Percentiles rank a stretch among this genome's conserved stretches.
Evolutionary conservation across 2,888 invertebrate species (phyloP).

Genomic region (Trissolcus japonicus): DNA sequence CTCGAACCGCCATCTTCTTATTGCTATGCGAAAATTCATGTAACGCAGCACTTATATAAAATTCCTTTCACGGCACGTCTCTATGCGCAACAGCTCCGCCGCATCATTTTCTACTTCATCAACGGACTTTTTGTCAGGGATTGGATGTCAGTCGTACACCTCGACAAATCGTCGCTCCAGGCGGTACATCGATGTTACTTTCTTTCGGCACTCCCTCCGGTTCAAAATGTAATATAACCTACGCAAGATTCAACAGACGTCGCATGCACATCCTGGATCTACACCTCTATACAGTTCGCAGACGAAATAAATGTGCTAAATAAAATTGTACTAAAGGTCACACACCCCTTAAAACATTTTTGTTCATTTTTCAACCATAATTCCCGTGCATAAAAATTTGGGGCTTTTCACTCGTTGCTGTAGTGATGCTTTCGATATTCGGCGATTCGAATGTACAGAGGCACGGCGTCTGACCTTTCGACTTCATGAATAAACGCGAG

Average conservation of each 20-base stretch:
- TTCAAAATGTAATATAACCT: constrained; percentile 51
- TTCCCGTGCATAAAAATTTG: not conserved
- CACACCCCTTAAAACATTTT: not conserved
- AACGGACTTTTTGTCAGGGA: constrained; percentile 25
- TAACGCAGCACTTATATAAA: constrained; percentile 41
- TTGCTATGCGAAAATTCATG: constrained; percentile 12
- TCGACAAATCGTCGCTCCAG: constrained; percentile 45
- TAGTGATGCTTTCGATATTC: not conserved
- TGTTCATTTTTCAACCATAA: not conserved
- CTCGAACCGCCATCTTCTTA: constrained; percentile 3
- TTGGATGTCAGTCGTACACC: constrained; percentile 31
- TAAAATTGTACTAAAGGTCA: not conserved
- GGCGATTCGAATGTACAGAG: constrained; percentile 28
- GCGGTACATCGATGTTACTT: constrained; percentile 41
- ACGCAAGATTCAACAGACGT: constrained; percentile 36
- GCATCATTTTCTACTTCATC: constrained; percentile 43
- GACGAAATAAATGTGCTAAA: too few species aligned
- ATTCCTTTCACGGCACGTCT: constrained; percentile 40
- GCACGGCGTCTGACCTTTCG: constrained; percentile 52
- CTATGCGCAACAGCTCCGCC: constrained; percentile 30
- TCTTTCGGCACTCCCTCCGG: constrained; percentile 57
- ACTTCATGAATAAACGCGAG: constrained; percentile 49
- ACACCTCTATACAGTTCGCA: not conserved
- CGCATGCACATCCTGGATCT: constrained; percentile 3
- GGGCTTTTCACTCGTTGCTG: too few species aligned